phyloP scores from a whole-genome alignment of 2,888 invertebrate species.

The Cephus pygmeus region DNA sequence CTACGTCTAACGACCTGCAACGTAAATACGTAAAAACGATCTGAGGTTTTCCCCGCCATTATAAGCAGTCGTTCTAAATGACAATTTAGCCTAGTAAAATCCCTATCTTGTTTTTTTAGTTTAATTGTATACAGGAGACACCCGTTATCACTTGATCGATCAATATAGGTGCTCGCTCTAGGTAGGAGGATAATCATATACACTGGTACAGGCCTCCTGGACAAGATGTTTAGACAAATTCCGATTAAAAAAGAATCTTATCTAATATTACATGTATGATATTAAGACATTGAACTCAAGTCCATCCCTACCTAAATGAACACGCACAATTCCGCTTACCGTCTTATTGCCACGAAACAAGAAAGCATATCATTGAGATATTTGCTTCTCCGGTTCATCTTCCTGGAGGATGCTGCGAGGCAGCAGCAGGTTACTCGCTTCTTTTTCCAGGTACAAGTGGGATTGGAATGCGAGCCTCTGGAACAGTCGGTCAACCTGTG shows the following conservation, averaged over 20 bases:
- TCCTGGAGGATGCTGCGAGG: background rate
- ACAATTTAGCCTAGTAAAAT: too few relatives aligned
- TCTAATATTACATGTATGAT: background rate
- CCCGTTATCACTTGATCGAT: too few relatives aligned
- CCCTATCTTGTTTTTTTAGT: too few relatives aligned
- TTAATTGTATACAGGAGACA: too few relatives aligned
- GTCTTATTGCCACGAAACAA: background rate
- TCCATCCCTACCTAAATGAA: background rate
- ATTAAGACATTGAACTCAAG: background rate
- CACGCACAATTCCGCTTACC: background rate
- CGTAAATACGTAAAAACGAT: too few relatives aligned
- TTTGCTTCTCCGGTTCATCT: background rate
- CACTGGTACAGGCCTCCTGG: too few relatives aligned
- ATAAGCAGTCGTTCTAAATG: too few relatives aligned
- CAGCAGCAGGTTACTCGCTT: background rate
- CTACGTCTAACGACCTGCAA: too few relatives aligned
- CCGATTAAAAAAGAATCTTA: background rate
- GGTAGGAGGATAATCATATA: too few relatives aligned
- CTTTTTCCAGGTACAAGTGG: slow-evolving; percentile 3
- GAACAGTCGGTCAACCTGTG: slow-evolving; percentile 9
- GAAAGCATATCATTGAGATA: background rate
- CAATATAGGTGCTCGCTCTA: too few relatives aligned
- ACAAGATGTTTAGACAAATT: too few relatives aligned
- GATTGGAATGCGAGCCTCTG: slow-evolving; percentile 3
- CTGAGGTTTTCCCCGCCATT: too few relatives aligned